Evolutionary conservation across 2,888 invertebrate species (phyloP).

Genomic region (Chloroclysta siterata): DNA sequence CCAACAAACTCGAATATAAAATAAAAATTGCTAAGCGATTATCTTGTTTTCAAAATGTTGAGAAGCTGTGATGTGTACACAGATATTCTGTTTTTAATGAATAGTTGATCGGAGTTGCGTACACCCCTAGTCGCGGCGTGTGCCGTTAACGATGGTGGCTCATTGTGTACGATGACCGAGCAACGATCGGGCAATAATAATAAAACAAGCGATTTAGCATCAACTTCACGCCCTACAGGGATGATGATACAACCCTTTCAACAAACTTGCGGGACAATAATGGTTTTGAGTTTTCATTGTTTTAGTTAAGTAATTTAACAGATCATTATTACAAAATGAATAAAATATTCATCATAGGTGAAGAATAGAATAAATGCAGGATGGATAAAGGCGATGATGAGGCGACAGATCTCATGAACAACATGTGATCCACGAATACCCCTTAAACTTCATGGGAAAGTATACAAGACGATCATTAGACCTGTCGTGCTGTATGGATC

Average conservation of each 20-base stretch:
- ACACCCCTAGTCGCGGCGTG: constrained; percentile 20
- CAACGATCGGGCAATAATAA: constrained; percentile 63
- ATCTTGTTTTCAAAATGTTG: too few relatives aligned
- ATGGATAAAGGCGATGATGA: too few relatives aligned
- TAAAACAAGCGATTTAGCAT: constrained; percentile 76
- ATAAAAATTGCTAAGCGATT: too few relatives aligned
- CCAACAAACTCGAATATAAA: too few relatives aligned
- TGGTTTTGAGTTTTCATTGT: constrained; percentile 14
- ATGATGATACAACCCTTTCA: constrained; percentile 33
- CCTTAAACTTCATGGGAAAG: too few relatives aligned
- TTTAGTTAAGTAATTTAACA: neutral
- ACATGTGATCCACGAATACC: too few relatives aligned
- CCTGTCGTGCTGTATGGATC: too few relatives aligned
- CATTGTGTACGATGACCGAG: constrained; percentile 55
- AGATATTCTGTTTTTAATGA: neutral
- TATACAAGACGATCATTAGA: too few relatives aligned
- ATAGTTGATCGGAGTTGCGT: neutral
- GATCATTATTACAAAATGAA: neutral
- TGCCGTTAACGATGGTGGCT: constrained; percentile 20
- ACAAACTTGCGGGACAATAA: constrained; percentile 16
- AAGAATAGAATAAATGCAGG: too few relatives aligned
- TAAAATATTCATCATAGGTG: too few relatives aligned
- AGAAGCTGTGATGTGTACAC: neutral
- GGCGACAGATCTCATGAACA: too few relatives aligned
- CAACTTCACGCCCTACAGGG: constrained; percentile 47